Evolutionary conservation across 2,113 vertebrate genomes (phyloP).

Genomic region (Chloropsis cyanopogon): DNA sequence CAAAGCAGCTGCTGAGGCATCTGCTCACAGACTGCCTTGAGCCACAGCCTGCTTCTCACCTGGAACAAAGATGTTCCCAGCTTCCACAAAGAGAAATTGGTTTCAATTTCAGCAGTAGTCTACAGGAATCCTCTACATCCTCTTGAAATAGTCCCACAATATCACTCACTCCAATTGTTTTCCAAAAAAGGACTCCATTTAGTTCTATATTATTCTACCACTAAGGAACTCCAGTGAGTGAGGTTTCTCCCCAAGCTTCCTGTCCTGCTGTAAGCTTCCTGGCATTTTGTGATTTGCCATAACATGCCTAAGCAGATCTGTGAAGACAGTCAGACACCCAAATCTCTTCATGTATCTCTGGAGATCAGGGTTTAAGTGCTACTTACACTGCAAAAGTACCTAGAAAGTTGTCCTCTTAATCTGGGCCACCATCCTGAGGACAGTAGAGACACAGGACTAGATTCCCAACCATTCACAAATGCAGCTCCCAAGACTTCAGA

Average conservation of each 20-base stretch:
- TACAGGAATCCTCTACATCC: neutral
- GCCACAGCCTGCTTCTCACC: neutral
- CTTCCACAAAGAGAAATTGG: neutral
- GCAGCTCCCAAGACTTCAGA: neutral
- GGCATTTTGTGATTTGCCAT: constrained; percentile 23
- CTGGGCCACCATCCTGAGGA: neutral
- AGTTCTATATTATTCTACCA: neutral
- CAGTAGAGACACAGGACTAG: neutral
- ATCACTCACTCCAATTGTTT: neutral
- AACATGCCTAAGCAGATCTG: constrained; percentile 31
- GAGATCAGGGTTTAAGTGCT: constrained; percentile 19
- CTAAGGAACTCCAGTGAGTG: neutral
- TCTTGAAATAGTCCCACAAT: neutral
- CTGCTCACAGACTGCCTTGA: neutral
- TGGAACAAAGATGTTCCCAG: neutral
- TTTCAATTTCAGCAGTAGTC: neutral
- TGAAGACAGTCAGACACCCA: neutral
- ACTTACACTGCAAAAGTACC: constrained; percentile 24
- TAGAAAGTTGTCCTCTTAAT: constrained; percentile 54
- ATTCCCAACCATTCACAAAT: neutral
- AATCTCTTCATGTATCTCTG: constrained; percentile 29
- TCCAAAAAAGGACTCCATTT: neutral
- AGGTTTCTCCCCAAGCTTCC: neutral
- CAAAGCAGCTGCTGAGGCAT: neutral
- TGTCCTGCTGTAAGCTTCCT: neutral